Conservation (phyloP, 2,888 invertebrate species). For the Disparrhopalites patrizii region DNA sequence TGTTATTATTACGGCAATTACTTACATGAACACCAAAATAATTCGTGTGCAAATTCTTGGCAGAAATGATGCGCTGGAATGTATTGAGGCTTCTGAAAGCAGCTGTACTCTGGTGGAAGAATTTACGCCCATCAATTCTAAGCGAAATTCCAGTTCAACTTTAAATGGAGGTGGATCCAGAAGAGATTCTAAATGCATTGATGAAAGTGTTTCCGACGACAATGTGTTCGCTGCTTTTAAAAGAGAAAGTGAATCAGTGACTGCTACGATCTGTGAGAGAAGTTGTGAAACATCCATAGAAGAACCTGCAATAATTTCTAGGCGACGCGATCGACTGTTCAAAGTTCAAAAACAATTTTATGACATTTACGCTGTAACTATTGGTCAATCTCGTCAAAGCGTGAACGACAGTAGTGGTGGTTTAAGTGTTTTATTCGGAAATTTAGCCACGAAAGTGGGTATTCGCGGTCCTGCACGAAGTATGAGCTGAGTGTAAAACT, state of each 20-base stretch:
- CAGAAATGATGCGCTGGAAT: constrained; percentile 31
- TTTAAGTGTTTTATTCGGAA: constrained; percentile 57
- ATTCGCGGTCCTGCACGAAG: constrained; percentile 50
- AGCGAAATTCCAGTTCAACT: constrained; percentile 22
- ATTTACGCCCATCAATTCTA: constrained; percentile 25
- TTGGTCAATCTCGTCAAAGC: constrained; percentile 57
- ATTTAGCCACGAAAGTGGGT: constrained; percentile 60
- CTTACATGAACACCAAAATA: too few relatives aligned
- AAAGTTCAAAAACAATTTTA: constrained; percentile 59
- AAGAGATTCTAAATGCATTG: constrained; percentile 15
- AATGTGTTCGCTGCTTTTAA: constrained; percentile 22
- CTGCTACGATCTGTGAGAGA: not conserved
- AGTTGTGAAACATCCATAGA: not conserved
- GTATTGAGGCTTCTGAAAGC: constrained; percentile 46
- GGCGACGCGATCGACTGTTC: constrained; percentile 55
- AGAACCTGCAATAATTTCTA: constrained; percentile 1
- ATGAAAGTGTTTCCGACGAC: constrained; percentile 17
- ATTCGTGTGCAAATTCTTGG: too few relatives aligned
- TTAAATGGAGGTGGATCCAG: constrained; percentile 18
- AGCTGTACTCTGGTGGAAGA: constrained; percentile 48
- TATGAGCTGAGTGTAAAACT: constrained; percentile 13
- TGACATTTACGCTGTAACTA: constrained; percentile 57
- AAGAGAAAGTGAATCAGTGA: not conserved
- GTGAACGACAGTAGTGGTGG: constrained; percentile 51
- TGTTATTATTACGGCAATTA: too few relatives aligned